Conservation (phyloP, 1,140 invertebrate genomes). For the Leucophenga varia region DNA sequence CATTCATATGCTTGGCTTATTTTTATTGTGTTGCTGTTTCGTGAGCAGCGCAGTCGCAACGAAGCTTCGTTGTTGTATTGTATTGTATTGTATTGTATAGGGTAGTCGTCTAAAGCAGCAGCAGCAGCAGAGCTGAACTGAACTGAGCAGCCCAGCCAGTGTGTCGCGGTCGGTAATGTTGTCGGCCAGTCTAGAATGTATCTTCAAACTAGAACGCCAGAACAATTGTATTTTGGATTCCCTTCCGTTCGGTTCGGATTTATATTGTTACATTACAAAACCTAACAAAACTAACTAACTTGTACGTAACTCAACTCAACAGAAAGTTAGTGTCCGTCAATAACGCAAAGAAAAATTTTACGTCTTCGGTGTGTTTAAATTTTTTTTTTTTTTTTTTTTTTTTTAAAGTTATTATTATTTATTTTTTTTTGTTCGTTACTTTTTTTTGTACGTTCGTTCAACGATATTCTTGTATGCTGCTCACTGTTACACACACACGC, state of each 20-base stretch:
- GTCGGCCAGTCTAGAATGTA: conserved; percentile 53
- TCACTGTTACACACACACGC: too few relatives aligned
- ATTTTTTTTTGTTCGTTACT: conserved; percentile 17
- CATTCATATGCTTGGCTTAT: conserved; percentile 11
- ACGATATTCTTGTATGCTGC: too few relatives aligned
- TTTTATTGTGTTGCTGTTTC: conserved; percentile 8
- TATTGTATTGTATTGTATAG: too few relatives aligned
- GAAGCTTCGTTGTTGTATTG: too few relatives aligned
- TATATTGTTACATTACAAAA: conserved; percentile 7
- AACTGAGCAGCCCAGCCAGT: too few relatives aligned
- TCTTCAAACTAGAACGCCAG: conserved; percentile 50
- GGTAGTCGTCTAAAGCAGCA: conserved; percentile 5
- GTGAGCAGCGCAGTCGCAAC: conserved; percentile 17
- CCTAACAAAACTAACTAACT: not conserved
- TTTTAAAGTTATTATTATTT: conserved; percentile 1
- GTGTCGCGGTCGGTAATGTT: too few relatives aligned
- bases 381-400: conserved; percentile 13
- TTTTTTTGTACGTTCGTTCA: too few relatives aligned
- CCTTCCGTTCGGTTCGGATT: conserved; percentile 52
- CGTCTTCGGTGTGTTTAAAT: conserved; percentile 6
- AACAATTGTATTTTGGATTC: conserved; percentile 56
- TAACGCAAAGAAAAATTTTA: conserved; percentile 1
- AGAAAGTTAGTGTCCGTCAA: too few relatives aligned
- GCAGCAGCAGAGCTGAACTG: conserved; percentile 12
- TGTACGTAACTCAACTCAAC: too few relatives aligned